A percentile compares a stretch with the other conserved stretches of the same genome.
phyloP scores from a whole-genome alignment of 2,888 invertebrate species.

The Pterostichus niger region DNA sequence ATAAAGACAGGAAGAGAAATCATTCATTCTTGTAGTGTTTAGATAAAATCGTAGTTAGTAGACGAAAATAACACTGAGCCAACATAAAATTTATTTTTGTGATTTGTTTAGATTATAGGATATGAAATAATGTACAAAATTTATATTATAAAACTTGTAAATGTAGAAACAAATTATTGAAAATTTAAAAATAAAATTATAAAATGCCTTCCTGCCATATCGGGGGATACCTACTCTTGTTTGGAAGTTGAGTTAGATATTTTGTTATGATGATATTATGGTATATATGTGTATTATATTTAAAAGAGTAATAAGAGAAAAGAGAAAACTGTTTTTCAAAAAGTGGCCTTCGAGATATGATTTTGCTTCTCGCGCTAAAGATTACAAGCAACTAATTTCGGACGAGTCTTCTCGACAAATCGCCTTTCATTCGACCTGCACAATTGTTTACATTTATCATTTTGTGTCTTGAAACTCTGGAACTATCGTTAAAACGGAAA shows the following conservation, averaged over 20 bases:
- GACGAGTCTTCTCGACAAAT: slow-evolving; percentile 24
- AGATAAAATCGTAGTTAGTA: slow-evolving; percentile 62
- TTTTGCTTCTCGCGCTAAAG: slow-evolving; percentile 68
- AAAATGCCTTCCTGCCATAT: slow-evolving; percentile 83
- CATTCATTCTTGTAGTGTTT: slow-evolving; percentile 62
- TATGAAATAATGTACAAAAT: slow-evolving; percentile 79
- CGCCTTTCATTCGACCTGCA: background rate
- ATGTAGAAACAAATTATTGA: slow-evolving; percentile 78
- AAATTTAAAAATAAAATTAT: slow-evolving; percentile 78
- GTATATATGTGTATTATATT: slow-evolving; percentile 70
- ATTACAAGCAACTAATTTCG: background rate
- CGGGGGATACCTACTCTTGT: slow-evolving; percentile 80
- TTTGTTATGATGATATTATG: slow-evolving; percentile 75
- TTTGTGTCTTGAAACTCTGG: slow-evolving; percentile 1
- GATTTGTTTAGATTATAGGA: slow-evolving; percentile 78
- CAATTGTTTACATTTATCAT: background rate
- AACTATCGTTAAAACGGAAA: slow-evolving; percentile 9
- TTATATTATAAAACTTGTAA: slow-evolving; percentile 77
- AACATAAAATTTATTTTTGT: slow-evolving; percentile 78
- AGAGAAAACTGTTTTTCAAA: slow-evolving; percentile 75
- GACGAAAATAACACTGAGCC: slow-evolving; percentile 73
- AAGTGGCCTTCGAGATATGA: slow-evolving; percentile 76
- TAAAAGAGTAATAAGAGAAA: slow-evolving; percentile 64
- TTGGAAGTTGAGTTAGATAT: slow-evolving; percentile 74
- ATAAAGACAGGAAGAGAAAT: slow-evolving; percentile 33